These are phyloP conservation scores for Pseudopodoces humilis DNA, from an alignment of 2,113 vertebrate genomes.

Conservation along the genomic window DNA sequence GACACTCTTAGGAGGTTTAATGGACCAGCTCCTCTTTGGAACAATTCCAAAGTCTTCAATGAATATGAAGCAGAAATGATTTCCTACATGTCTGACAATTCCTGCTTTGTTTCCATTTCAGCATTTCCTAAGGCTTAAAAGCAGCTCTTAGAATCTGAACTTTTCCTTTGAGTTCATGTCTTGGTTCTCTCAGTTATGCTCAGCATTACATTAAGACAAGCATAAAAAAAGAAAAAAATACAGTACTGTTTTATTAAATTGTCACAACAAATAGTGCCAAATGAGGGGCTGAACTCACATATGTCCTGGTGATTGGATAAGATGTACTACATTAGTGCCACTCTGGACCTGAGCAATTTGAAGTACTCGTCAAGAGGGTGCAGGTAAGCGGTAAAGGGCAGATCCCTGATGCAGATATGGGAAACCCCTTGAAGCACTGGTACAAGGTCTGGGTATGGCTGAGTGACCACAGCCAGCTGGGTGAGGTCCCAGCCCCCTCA, in stretches of 20 bases:
- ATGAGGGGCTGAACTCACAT: not conserved
- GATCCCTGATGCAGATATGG: not conserved
- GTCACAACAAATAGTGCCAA: not conserved
- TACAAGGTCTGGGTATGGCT: not conserved
- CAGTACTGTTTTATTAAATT: not conserved
- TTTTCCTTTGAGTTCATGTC: not conserved
- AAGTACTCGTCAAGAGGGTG: not conserved
- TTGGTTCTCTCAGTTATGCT: not conserved
- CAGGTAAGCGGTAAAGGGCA: not conserved
- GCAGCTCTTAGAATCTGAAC: constrained; percentile 7
- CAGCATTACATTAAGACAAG: not conserved
- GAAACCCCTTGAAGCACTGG: not conserved
- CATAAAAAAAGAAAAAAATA: not conserved
- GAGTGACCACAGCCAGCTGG: not conserved
- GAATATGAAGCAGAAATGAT: not conserved
- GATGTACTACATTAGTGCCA: not conserved
- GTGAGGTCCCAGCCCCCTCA: not conserved
- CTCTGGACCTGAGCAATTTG: not conserved
- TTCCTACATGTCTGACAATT: constrained; percentile 24
- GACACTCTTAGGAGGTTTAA: not conserved
- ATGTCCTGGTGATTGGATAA: not conserved
- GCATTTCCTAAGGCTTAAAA: constrained; percentile 20
- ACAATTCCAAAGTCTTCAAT: not conserved
- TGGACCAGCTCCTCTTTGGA: not conserved
- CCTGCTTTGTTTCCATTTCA: constrained; percentile 25